Conservation (phyloP, 2,888 invertebrate genomes). For the Chalcis sispes region DNA sequence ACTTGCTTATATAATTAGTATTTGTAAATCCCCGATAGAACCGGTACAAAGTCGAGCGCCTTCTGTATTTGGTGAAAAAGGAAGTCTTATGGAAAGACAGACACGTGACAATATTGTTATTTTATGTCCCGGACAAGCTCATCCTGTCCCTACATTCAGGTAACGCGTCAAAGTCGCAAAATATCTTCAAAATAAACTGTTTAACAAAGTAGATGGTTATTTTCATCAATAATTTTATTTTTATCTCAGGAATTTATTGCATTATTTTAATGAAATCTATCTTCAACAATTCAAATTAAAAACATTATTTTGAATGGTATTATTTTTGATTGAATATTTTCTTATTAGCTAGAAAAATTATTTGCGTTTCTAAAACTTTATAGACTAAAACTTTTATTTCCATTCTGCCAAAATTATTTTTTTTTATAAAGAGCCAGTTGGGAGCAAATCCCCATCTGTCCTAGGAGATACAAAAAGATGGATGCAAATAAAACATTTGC, state of each 20-base stretch:
- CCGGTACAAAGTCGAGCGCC: conserved; percentile 79
- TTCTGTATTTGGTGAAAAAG: conserved; percentile 77
- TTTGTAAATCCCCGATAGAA: conserved; percentile 71
- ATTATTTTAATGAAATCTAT: too few species aligned
- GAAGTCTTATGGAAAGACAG: conserved; percentile 76
- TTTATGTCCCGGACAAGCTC: conserved; percentile 82
- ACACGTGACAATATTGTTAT: conserved; percentile 77
- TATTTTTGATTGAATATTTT: too few species aligned
- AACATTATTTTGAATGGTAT: too few species aligned
- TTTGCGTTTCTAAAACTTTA: neutral
- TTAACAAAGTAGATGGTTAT: too few species aligned
- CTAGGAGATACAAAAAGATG: conserved; percentile 73
- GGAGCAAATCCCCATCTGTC: conserved; percentile 73
- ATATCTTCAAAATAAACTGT: neutral
- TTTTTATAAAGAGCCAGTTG: conserved; percentile 70
- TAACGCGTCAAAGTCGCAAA: conserved; percentile 72
- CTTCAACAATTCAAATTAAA: too few species aligned
- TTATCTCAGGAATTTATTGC: neutral
- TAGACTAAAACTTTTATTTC: conserved; percentile 18
- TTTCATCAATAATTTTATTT: neutral
- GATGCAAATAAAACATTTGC: conserved; percentile 66
- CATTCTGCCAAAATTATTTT: conserved; percentile 13
- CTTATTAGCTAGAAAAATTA: neutral
- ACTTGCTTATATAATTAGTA: neutral
- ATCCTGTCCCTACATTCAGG: conserved; percentile 85